Evolutionary conservation across 2,888 invertebrate genomes (phyloP), one percentile per base, ranked within the genome.

Genomic region (Clostera curtula): DNA sequence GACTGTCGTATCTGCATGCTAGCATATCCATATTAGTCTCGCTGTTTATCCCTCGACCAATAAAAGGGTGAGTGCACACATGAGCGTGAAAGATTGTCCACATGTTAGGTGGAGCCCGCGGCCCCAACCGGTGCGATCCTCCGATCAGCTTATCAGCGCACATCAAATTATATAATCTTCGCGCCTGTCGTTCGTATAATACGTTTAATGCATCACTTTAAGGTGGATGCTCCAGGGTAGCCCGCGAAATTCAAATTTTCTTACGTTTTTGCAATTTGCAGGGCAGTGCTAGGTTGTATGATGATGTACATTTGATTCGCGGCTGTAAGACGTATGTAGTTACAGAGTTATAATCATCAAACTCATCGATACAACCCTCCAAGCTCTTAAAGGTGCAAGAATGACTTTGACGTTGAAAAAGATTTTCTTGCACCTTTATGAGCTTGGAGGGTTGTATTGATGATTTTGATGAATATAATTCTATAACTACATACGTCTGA

Each of bases 81-180:
- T 80, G 83, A 82, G 82, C 83, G 79, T 82, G 77, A 80, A 83
- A 80, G 77, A 82, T 83, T 82, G 83, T 83, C 83, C 82, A 82
- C 83, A 83, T 83, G 83, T 82, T 79, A 68, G 56, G 46, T 52
- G 46, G 58, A 57, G 49, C 57, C 50, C 49, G 32, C 41, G 49
- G 47, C 43, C 43, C 27, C 25, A 39, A 27, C 29, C 35, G 35
- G 32, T 22, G 27, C 36, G 15, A 23, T 23, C 29, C 39, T 25
- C 40, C 62, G 56, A 64, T 60, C 64, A 56, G 61, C 64, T 74
- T 80, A 79, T 80, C 80, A 56, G 49, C 39, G 57, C 62, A 61
- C 70, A 82, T 82, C 80, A 74, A 73, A 60, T 60, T 60, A 60
- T 58, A 49, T 59, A 51, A 52, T 57, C 56, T 60, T 51, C 49